Evolutionary conservation across 2,113 vertebrate genomes (phyloP), one percentile per base, ranked within the genome.

Genomic region (Perccottus glenii): DNA sequence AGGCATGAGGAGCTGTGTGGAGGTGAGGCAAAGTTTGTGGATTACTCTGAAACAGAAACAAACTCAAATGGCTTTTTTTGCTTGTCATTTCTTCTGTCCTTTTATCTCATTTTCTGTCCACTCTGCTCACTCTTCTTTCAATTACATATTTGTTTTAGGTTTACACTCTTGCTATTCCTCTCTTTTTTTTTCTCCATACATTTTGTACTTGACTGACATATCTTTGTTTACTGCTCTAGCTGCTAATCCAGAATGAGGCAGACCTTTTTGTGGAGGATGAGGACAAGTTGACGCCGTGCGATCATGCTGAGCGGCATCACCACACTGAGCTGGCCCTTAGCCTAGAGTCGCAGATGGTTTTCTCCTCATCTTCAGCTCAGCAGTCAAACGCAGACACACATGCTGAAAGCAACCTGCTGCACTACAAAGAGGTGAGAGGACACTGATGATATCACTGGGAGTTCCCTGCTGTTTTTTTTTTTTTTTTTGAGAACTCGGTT

Each of bases 291-390:
- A 91, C 89, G 32, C 89, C 89, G 9, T 91, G 89, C 55, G 89
- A 91, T 75, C 88, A 89, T 0, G 89, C 89, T 4, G 89, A 91
- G 84, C 85, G 88, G 58, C 88, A 89, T 50, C 88, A 85, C 73
- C 89, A 91, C 88, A 91, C 86, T 8, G 89, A 91, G 77, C 77
- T 91, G 84, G 89, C 89, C 60, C 89, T 91, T 75, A 91, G 87
- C 84, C 81, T 91, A 64, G 89, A 91, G 82, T 91, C 89, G 1
- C 89, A 91, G 87, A 91, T 91, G 89, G 89, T 91, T 83, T 91
- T 91, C 77, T 91, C 89, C 75, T 86, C 85, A 72, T 83, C 85
- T 33, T 77, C 81, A 43, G 32, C 85, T 62, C 84, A 80, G 81
- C 83, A 84, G 77, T 77, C 89, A 40, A 78, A 83, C 56, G 55